phyloP scores from a whole-genome alignment of 2,113 vertebrate species.

The Grantiella picta region DNA sequence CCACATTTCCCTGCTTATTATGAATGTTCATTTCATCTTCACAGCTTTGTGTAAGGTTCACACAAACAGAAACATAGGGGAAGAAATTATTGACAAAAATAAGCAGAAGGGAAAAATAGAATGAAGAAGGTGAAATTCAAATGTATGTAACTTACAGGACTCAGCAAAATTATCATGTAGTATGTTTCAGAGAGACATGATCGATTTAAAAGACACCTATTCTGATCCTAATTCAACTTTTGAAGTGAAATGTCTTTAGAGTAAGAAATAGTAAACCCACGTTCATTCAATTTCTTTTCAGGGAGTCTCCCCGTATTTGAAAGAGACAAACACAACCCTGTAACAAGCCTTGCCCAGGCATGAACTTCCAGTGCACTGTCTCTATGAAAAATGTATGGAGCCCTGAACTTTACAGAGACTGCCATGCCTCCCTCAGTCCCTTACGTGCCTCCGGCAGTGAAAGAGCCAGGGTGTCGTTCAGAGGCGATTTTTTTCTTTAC shows the following conservation, averaged over 20 bases:
- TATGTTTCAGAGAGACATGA: not conserved
- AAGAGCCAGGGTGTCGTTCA: not conserved
- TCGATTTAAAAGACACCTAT: not conserved
- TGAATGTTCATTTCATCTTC: not conserved
- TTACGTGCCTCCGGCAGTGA: not conserved
- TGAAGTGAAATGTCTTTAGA: not conserved
- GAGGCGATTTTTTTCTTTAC: not conserved
- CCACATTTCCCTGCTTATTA: not conserved
- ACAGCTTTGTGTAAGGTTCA: not conserved
- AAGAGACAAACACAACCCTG: not conserved
- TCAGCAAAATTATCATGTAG: not conserved
- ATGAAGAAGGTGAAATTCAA: not conserved
- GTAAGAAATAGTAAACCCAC: not conserved
- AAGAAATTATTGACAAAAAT: not conserved
- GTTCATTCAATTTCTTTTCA: not conserved
- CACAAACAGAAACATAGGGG: not conserved
- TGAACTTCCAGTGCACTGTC: not conserved
- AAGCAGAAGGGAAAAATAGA: not conserved
- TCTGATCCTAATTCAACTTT: not conserved
- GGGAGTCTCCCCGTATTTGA: not conserved
- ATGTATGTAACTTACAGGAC: not conserved
- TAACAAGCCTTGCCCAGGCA: not conserved
- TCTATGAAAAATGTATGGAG: not conserved
- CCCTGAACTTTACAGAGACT: not conserved
- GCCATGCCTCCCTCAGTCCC: not conserved